These are phyloP conservation scores for Leucoraja erinaceus DNA, from an alignment of 2,113 vertebrate genomes.

Conservation along the genomic window DNA sequence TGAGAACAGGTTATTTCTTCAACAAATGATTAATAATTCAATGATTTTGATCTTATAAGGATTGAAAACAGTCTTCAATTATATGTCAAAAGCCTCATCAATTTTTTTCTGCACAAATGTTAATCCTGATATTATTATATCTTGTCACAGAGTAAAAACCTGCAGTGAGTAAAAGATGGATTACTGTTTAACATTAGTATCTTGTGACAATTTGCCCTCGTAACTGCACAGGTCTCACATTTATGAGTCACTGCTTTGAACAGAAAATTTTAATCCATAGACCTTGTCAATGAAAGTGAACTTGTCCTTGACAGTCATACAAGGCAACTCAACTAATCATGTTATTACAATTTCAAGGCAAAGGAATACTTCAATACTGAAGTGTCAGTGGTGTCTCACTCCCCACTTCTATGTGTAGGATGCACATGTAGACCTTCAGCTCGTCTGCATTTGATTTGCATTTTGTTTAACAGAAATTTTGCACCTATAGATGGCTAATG, in stretches of 20 bases:
- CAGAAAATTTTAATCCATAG: slow-evolving; percentile 11
- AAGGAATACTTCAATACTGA: not conserved
- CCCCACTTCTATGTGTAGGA: not conserved
- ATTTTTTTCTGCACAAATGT: slow-evolving; percentile 22
- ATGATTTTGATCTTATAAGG: not conserved
- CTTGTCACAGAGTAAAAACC: not conserved
- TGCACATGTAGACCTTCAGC: not conserved
- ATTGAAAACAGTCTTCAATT: slow-evolving; percentile 13
- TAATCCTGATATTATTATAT: slow-evolving; percentile 20
- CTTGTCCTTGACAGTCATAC: slow-evolving; percentile 27
- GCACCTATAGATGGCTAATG: not conserved
- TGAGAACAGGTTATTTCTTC: not conserved
- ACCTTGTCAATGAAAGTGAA: slow-evolving; percentile 21
- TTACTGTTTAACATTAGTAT: not conserved
- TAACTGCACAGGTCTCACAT: not conserved
- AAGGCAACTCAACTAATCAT: slow-evolving; percentile 30
- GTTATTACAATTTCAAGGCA: slow-evolving; percentile 14
- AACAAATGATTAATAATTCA: slow-evolving; percentile 22
- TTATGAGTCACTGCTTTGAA: slow-evolving; percentile 6
- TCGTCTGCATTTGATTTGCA: not conserved
- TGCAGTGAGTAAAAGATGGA: not conserved
- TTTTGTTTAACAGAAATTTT: not conserved
- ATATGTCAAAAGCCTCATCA: slow-evolving; percentile 8
- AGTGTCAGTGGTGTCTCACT: not conserved
- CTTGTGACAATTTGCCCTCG: not conserved